These are phyloP conservation scores for Drosophila mettleri DNA, from an alignment of 2,888 invertebrate species.

Conservation along the genomic window DNA sequence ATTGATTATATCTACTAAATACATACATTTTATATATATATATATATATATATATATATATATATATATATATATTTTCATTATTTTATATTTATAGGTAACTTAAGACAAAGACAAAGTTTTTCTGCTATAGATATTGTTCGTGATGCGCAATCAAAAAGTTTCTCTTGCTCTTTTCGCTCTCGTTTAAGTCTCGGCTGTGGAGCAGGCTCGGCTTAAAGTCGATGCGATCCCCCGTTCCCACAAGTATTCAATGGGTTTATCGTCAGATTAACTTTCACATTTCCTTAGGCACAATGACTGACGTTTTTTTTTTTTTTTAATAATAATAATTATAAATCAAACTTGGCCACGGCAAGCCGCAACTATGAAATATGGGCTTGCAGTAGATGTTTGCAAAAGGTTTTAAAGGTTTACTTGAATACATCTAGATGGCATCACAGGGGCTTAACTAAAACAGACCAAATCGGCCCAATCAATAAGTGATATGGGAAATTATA, in stretches of 20 bases:
- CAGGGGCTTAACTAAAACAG: no score
- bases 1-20: constrained; percentile 59
- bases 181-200: constrained; percentile 40
- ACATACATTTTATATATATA: constrained; percentile 37
- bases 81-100: constrained; percentile 8
- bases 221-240: constrained; percentile 42
- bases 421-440: no score
- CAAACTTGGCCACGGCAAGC: constrained; percentile 8
- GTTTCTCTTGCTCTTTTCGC: constrained; percentile 13
- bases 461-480: neutral
- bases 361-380: constrained; percentile 19
- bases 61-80: constrained; percentile 16
- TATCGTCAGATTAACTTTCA: constrained; percentile 63
- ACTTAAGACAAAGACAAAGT: constrained; percentile 4
- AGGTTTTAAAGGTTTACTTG: no score
- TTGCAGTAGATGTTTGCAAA: constrained; percentile 21
- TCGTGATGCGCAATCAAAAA: constrained; percentile 2
- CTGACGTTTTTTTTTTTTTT: constrained; percentile 53
- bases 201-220: constrained; percentile 42
- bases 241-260: constrained; percentile 46
- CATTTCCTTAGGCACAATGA: constrained; percentile 70
- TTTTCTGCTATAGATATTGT: constrained; percentile 1
- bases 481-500: neutral
- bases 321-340: constrained; percentile 6
- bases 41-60: constrained; percentile 22